phyloP scores from a whole-genome alignment of 2,797 vertebrate genomes.

The Danio kyathit region DNA sequence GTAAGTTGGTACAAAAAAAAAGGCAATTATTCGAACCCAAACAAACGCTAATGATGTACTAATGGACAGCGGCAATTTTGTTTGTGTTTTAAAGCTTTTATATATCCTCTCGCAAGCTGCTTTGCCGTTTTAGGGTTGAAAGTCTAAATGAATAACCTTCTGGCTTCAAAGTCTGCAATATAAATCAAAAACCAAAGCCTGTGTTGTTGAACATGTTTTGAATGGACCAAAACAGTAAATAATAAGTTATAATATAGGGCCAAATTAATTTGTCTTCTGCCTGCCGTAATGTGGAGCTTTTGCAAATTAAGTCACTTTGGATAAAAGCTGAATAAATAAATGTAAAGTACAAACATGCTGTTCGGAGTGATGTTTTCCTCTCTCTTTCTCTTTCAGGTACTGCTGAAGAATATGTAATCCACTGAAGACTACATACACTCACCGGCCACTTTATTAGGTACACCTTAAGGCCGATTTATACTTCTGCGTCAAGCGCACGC shows the following conservation, averaged over 20 bases:
- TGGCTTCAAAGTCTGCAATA: neutral
- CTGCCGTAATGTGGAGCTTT: neutral
- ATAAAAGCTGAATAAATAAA: neutral
- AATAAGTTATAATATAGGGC: no score
- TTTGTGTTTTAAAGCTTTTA: neutral
- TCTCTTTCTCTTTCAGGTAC: no score
- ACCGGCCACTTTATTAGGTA: no score
- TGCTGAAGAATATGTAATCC: no score
- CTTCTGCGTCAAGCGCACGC: no score
- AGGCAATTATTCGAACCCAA: constrained; percentile 14
- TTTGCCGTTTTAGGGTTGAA: constrained; percentile 6
- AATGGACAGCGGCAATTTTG: constrained; percentile 31
- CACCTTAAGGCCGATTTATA: no score
- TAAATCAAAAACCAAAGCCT: constrained; percentile 7
- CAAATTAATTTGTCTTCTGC: neutral
- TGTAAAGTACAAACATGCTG: neutral
- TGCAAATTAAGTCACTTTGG: neutral
- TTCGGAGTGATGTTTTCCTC: neutral
- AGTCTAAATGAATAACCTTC: neutral
- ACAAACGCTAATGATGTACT: constrained; percentile 31
- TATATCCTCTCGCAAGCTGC: constrained; percentile 2
- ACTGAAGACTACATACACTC: no score
- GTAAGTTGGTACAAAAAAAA: constrained; percentile 7
- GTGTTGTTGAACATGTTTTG: neutral
- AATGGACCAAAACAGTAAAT: neutral